A percentile compares a stretch with the other conserved stretches of the same genome.
These are phyloP conservation scores for Cepaea hortensis DNA, from an alignment of 2,888 invertebrate genomes.

Conservation along the genomic window DNA sequence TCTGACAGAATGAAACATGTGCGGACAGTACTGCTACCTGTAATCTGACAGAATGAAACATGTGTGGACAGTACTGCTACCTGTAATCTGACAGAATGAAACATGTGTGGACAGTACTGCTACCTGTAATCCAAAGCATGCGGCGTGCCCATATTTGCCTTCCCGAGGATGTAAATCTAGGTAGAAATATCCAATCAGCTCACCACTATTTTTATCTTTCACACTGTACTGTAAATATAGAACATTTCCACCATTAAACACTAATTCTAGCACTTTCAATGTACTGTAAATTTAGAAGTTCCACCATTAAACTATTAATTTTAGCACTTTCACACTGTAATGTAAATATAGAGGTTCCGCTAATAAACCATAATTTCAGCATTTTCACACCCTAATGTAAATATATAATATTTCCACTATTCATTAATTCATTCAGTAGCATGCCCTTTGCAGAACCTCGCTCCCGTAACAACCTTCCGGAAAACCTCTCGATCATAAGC, in stretches of 20 bases:
- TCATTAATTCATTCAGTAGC: no score
- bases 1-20: no score
- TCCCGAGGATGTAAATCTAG: constrained; percentile 78
- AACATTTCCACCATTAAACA: background rate
- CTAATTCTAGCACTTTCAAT: background rate
- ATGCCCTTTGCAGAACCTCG: no score
- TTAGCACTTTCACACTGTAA: background rate
- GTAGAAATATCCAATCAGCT: constrained; percentile 78
- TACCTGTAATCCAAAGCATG: constrained; percentile 77
- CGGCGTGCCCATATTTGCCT: constrained; percentile 79
- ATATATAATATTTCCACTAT: no score
- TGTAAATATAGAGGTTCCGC: no score
- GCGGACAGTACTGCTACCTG: no score
- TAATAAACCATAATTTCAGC: no score
- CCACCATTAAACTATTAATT: background rate
- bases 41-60: no score
- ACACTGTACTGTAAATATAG: constrained; percentile 74
- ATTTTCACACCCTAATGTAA: no score
- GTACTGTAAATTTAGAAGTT: background rate
- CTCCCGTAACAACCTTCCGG: no score
- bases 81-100: constrained; percentile 74
- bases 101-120: background rate
- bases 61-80: constrained; percentile 56
- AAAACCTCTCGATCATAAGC: no score
- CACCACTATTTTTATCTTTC: constrained; percentile 70